Evolutionary conservation across 1,140 invertebrate species (phyloP).

Genomic region (Calycopis cecrops): DNA sequence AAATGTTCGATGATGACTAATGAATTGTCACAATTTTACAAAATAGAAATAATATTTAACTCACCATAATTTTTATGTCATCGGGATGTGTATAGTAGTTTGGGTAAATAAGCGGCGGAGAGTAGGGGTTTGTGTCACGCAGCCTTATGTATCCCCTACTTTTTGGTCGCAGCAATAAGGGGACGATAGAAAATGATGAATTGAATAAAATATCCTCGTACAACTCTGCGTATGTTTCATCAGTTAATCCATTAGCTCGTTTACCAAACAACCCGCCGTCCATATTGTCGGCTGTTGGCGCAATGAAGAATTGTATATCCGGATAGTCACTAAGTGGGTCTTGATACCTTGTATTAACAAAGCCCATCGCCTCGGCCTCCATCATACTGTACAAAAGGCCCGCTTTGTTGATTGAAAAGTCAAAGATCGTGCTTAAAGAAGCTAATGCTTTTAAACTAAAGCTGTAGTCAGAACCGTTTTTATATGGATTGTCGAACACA

Average conservation of each 20-base stretch:
- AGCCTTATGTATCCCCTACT: constrained; percentile 83
- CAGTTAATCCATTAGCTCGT: constrained; percentile 79
- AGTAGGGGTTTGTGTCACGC: constrained; percentile 78
- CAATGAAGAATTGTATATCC: constrained; percentile 86
- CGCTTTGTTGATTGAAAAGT: constrained; percentile 74
- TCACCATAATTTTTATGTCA: constrained; percentile 82
- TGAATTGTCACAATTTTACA: too few species aligned
- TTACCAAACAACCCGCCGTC: constrained; percentile 85
- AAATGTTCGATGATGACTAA: too few species aligned
- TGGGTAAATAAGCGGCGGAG: constrained; percentile 86
- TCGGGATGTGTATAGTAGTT: constrained; percentile 84
- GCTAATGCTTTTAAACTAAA: constrained; percentile 78
- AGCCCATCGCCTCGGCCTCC: constrained; percentile 84
- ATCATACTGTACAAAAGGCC: constrained; percentile 82
- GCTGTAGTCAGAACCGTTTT: constrained; percentile 69
- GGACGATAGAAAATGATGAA: constrained; percentile 80
- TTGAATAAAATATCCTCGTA: constrained; percentile 81
- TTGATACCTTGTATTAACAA: constrained; percentile 84
- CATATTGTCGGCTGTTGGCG: constrained; percentile 81
- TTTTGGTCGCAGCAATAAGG: constrained; percentile 81
- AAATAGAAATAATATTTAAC: constrained; percentile 21
- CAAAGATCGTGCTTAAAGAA: constrained; percentile 67
- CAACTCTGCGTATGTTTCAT: constrained; percentile 80
- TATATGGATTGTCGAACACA: constrained; percentile 68
- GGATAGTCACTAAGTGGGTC: constrained; percentile 81